These are phyloP conservation scores for Clepsis dumicolana DNA, from an alignment of 2,888 invertebrate genomes.

Conservation along the genomic window DNA sequence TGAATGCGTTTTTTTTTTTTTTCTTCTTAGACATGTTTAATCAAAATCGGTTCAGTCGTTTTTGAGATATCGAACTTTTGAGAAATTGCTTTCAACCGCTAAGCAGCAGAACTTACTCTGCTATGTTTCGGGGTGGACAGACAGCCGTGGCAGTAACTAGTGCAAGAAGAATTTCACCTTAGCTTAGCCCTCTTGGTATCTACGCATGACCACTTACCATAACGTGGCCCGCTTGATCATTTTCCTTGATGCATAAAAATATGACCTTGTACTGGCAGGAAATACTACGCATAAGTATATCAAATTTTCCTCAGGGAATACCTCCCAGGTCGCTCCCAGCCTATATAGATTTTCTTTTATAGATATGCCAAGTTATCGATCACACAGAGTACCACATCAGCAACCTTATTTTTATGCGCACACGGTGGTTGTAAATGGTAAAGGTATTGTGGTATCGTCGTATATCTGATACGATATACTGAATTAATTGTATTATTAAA, in stretches of 20 bases:
- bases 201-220: too few relatives aligned
- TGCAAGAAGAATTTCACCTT: too few relatives aligned
- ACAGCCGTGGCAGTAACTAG: too few relatives aligned
- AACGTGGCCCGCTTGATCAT: not conserved
- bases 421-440: conserved; percentile 47
- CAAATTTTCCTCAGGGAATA: conserved; percentile 63
- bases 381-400: conserved; percentile 42
- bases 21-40: too few relatives aligned
- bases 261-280: conserved; percentile 42
- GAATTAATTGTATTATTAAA: conserved; percentile 85
- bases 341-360: conserved; percentile 63
- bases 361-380: conserved; percentile 47
- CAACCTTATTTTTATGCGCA: conserved; percentile 43
- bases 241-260: not conserved
- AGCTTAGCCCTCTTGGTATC: too few relatives aligned
- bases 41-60: too few relatives aligned
- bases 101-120: too few relatives aligned
- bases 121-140: too few relatives aligned
- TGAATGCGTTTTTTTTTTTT: too few relatives aligned
- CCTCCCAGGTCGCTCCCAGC: conserved; percentile 68
- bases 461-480: conserved; percentile 70
- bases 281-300: conserved; percentile 54
- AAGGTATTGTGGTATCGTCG: conserved; percentile 48
- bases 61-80: too few relatives aligned
- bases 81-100: too few relatives aligned